phyloP scores from a whole-genome alignment of 2,797 vertebrate genomes.

The Momotus momota region DNA sequence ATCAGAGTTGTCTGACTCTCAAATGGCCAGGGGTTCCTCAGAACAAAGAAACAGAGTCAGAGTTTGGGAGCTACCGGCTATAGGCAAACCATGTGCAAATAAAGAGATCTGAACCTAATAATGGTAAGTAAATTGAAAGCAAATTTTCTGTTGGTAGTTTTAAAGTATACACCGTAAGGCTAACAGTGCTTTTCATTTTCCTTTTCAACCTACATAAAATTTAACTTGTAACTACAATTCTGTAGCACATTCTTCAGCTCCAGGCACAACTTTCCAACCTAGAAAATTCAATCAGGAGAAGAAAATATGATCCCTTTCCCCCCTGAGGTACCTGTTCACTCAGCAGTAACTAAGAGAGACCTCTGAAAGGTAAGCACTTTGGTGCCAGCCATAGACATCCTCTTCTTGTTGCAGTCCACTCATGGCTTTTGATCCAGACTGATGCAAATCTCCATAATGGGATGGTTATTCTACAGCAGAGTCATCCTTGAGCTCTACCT shows the following conservation, averaged over 20 bases:
- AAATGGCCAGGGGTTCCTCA: background rate
- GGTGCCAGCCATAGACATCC: background rate
- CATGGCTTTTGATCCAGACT: background rate
- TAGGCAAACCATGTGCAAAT: background rate
- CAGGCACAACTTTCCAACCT: background rate
- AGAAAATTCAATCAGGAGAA: conserved; percentile 7
- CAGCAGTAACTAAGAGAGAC: background rate
- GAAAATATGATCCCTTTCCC: background rate
- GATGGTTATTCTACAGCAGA: background rate
- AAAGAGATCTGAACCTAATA: background rate
- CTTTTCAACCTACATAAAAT: background rate
- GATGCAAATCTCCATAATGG: background rate
- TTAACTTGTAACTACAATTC: background rate
- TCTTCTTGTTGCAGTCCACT: background rate
- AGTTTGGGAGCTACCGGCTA: background rate
- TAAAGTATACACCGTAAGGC: background rate
- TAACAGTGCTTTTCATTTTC: background rate
- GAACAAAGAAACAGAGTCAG: background rate
- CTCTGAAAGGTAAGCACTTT: background rate
- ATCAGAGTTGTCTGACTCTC: background rate
- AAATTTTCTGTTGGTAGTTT: background rate
- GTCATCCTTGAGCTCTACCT: background rate
- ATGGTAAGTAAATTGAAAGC: background rate
- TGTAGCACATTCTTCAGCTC: background rate
- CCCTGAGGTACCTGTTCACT: conserved; percentile 16